These are phyloP conservation scores for Acridotheres tristis DNA, from an alignment of 2,797 vertebrate genomes.

Conservation along the genomic window DNA sequence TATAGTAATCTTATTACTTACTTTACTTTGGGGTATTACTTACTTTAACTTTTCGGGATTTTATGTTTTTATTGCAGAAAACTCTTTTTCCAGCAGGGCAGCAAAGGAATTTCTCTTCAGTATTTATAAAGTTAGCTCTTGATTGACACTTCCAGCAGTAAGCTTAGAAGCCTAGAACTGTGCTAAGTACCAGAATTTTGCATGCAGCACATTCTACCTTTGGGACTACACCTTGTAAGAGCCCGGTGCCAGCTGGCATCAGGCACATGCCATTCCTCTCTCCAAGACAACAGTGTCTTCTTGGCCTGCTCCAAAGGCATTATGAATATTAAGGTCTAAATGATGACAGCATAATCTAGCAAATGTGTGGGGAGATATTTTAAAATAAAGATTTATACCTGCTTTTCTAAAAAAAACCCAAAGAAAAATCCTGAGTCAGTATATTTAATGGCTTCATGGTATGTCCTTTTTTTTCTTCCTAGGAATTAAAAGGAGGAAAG, in stretches of 20 bases:
- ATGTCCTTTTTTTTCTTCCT: constrained; percentile 51
- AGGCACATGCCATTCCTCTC: neutral
- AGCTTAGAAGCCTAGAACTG: neutral
- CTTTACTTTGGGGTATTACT: neutral
- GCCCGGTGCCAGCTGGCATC: neutral
- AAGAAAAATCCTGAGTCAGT: neutral
- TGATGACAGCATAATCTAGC: neutral
- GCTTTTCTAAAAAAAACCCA: neutral
- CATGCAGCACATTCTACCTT: neutral
- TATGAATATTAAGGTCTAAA: neutral
- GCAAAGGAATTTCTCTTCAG: neutral
- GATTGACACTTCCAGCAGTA: neutral
- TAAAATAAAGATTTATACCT: neutral
- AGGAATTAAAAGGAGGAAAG: constrained; percentile 97
- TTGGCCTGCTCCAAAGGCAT: neutral
- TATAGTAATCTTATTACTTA: neutral
- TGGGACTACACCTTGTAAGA: neutral
- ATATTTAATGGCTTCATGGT: neutral
- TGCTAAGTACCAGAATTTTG: neutral
- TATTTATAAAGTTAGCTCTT: neutral
- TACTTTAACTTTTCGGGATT: neutral
- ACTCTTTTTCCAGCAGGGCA: neutral
- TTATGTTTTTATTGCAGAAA: neutral
- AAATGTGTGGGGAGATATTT: neutral
- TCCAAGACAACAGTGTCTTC: neutral